These are phyloP conservation scores for Acrocyrtus sp. DNA, from an alignment of 2,888 invertebrate species.

Conservation along the genomic window DNA sequence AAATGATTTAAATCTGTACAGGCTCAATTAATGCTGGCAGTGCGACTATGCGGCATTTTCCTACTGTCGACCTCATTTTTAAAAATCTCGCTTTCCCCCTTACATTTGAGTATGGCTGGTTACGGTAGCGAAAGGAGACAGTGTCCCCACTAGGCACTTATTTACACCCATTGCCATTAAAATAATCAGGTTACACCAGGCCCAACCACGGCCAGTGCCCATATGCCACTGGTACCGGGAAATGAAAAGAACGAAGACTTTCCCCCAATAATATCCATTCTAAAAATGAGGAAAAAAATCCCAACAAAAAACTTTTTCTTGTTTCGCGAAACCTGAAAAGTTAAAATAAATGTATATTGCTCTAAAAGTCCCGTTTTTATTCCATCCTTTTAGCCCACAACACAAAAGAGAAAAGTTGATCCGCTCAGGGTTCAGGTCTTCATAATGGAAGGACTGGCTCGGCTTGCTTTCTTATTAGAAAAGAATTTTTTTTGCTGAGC, in stretches of 20 bases:
- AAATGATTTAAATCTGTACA: conserved; percentile 43
- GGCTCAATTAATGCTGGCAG: conserved; percentile 44
- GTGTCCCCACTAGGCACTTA: not conserved
- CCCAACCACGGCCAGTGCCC: not conserved
- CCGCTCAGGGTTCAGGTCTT: too few relatives aligned
- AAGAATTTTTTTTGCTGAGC: too few relatives aligned
- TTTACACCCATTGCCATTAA: conserved; percentile 25
- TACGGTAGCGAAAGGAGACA: not conserved
- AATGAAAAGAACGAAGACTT: not conserved
- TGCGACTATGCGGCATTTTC: conserved; percentile 35
- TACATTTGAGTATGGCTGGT: not conserved
- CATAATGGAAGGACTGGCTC: too few relatives aligned
- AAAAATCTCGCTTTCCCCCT: not conserved
- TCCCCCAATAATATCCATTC: not conserved
- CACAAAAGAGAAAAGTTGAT: not conserved
- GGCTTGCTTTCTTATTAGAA: conserved; percentile 31
- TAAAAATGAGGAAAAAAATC: not conserved
- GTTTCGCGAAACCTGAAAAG: not conserved
- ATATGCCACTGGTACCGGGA: not conserved
- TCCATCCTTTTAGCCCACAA: too few relatives aligned
- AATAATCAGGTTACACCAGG: conserved; percentile 38
- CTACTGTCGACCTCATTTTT: not conserved
- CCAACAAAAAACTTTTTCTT: not conserved
- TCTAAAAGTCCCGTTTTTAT: not conserved
- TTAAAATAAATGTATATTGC: not conserved